phyloP scores from a whole-genome alignment of 2,797 vertebrate species.

The Sphaeramia orbicularis region DNA sequence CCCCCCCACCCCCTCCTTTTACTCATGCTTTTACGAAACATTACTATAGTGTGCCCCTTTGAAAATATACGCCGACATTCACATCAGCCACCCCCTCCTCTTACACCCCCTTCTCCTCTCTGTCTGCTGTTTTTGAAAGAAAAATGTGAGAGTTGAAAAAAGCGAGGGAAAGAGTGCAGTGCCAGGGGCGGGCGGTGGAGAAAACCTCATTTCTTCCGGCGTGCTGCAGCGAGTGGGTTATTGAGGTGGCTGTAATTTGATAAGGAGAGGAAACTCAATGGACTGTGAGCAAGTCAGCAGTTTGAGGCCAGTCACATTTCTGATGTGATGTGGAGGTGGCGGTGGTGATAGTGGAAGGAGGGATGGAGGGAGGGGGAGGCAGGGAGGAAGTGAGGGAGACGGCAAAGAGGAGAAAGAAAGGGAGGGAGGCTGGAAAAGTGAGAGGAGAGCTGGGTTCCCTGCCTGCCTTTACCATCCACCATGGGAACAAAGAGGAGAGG shows the following conservation, averaged over 20 bases:
- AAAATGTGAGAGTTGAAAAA: slow-evolving; percentile 65
- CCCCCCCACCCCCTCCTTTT: not conserved
- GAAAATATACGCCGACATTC: slow-evolving; percentile 49
- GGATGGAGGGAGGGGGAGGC: slow-evolving; percentile 12
- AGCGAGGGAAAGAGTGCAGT: slow-evolving; percentile 65
- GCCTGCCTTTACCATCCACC: slow-evolving; percentile 45
- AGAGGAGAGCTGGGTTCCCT: slow-evolving; percentile 56
- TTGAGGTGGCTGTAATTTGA: slow-evolving; percentile 89
- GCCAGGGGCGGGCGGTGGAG: slow-evolving; percentile 76
- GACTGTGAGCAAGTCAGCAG: slow-evolving; percentile 84
- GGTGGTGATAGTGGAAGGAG: slow-evolving; percentile 57
- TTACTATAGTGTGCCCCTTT: slow-evolving; percentile 21
- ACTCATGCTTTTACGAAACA: slow-evolving; percentile 19
- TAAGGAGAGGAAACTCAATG: slow-evolving; percentile 86
- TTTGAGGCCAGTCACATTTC: slow-evolving; percentile 85
- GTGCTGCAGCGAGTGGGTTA: slow-evolving; percentile 84
- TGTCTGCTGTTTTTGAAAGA: slow-evolving; percentile 72
- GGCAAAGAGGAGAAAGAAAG: not conserved
- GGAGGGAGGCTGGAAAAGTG: not conserved
- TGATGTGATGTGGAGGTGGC: slow-evolving; percentile 79
- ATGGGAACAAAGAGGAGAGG: slow-evolving; percentile 42
- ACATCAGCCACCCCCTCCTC: slow-evolving; percentile 38
- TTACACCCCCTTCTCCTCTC: slow-evolving; percentile 11
- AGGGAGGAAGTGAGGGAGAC: slow-evolving; percentile 24
- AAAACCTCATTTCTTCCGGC: slow-evolving; percentile 84